A percentile compares a stretch with the other conserved stretches of the same genome.
Conservation (phyloP, 2,113 vertebrate genomes). For the Cryptomyrus ogoouensis region DNA sequence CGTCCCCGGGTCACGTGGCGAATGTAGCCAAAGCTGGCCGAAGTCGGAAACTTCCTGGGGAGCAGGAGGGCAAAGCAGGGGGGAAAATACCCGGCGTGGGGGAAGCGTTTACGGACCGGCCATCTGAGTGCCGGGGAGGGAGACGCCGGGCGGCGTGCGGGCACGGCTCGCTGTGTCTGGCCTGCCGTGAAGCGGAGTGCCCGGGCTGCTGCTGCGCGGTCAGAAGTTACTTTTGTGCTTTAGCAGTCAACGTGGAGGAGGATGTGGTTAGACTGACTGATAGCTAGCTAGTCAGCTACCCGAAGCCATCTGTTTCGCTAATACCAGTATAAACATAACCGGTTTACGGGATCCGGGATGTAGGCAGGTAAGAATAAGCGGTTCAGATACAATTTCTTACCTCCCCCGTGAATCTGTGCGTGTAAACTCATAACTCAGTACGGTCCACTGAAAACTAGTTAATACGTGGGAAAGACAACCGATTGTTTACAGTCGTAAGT, state of each 20-base stretch:
- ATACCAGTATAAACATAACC: neutral
- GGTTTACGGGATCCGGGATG: slow-evolving; percentile 10
- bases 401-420: neutral
- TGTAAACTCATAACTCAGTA: neutral
- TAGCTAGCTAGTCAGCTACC: neutral
- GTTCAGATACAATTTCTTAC: neutral
- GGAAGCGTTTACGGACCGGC: neutral
- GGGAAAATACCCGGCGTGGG: neutral
- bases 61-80: neutral
- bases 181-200: neutral
- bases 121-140: neutral
- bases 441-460: neutral
- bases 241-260: slow-evolving; percentile 19
- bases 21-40: slow-evolving; percentile 16
- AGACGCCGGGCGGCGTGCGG: neutral
- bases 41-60: slow-evolving; percentile 31
- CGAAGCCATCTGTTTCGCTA: neutral
- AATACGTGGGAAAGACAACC: neutral
- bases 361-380: slow-evolving; percentile 22
- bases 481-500: neutral
- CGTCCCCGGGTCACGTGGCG: slow-evolving; percentile 30
- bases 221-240: neutral
- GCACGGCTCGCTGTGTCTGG: neutral
- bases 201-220: neutral
- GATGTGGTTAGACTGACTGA: slow-evolving; percentile 25